These are phyloP conservation scores for Tylochromis polylepis DNA, from an alignment of 2,113 vertebrate species.

Conservation along the genomic window DNA sequence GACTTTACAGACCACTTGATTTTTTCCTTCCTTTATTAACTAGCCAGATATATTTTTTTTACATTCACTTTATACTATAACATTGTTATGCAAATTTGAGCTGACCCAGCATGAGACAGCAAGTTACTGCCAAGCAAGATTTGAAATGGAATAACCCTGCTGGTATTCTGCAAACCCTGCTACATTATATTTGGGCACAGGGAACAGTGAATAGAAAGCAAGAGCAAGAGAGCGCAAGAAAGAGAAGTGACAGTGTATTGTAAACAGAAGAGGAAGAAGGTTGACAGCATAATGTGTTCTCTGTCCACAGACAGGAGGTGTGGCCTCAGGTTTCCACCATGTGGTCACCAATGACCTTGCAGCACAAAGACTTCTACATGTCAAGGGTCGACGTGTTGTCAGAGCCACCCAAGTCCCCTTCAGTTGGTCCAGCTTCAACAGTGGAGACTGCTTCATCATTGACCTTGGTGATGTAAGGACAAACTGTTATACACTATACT, in stretches of 20 bases:
- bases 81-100: not conserved
- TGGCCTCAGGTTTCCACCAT: conserved; percentile 87
- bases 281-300: not conserved
- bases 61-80: not conserved
- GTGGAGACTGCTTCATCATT: conserved; percentile 90
- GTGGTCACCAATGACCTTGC: conserved; percentile 86
- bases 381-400: conserved; percentile 87
- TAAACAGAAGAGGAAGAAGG: not conserved
- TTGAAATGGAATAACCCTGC: too few relatives aligned
- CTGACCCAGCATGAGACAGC: too few relatives aligned
- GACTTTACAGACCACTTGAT: not conserved
- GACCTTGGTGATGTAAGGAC: conserved; percentile 83
- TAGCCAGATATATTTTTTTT: accelerated
- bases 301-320: conserved; percentile 80
- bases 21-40: not conserved
- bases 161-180: not conserved
- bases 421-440: conserved; percentile 87
- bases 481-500: not conserved
- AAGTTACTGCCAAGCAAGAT: too few relatives aligned
- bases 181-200: not conserved
- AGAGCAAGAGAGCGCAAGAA: not conserved
- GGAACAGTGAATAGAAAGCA: not conserved
- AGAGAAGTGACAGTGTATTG: not conserved
- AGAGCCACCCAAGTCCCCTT: conserved; percentile 85
- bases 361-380: conserved; percentile 81